Percentiles rank a stretch among this genome's conserved stretches.
phyloP scores from a whole-genome alignment of 2,888 invertebrate genomes.

The Eudemis profundana region DNA sequence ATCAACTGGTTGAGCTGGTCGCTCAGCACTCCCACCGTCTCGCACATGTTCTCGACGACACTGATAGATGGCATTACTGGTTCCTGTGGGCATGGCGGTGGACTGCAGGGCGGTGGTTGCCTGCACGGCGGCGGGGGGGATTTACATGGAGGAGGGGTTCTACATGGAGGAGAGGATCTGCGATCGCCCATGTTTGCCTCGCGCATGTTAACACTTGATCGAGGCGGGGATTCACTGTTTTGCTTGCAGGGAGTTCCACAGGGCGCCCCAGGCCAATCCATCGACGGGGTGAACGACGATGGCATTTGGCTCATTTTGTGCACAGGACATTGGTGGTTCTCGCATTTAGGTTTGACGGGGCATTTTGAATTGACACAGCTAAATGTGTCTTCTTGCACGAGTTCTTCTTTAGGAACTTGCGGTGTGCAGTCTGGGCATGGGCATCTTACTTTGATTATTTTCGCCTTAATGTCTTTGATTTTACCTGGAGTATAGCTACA shows the following conservation, averaged over 20 bases:
- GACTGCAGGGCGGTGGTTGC: background rate
- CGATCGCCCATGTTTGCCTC: slow-evolving; percentile 19
- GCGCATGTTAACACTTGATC: slow-evolving; percentile 38
- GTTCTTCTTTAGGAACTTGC: slow-evolving; percentile 59
- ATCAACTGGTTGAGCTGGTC: slow-evolving; percentile 58
- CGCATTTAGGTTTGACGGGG: slow-evolving; percentile 49
- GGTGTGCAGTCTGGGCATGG: slow-evolving; percentile 75
- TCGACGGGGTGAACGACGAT: background rate
- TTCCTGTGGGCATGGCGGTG: background rate
- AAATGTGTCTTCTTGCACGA: slow-evolving; percentile 47
- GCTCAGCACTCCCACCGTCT: slow-evolving; percentile 58
- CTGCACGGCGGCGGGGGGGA: background rate
- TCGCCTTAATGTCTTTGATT: slow-evolving; percentile 70
- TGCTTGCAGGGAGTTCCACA: slow-evolving; percentile 60
- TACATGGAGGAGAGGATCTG: background rate
- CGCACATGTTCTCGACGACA: slow-evolving; percentile 60
- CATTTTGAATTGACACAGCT: slow-evolving; percentile 55
- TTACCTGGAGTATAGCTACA: slow-evolving; percentile 73
- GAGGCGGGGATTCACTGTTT: slow-evolving; percentile 52
- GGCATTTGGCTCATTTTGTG: slow-evolving; percentile 48
- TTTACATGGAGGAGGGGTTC: background rate
- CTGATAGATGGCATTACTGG: slow-evolving; percentile 38
- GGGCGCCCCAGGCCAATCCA: slow-evolving; percentile 51
- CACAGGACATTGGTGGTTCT: background rate
- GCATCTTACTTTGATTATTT: slow-evolving; percentile 69